A percentile compares a stretch with the other conserved stretches of the same genome.
Evolutionary conservation across 1,140 invertebrate genomes (phyloP).

Genomic region (Nasonia longicornis): DNA sequence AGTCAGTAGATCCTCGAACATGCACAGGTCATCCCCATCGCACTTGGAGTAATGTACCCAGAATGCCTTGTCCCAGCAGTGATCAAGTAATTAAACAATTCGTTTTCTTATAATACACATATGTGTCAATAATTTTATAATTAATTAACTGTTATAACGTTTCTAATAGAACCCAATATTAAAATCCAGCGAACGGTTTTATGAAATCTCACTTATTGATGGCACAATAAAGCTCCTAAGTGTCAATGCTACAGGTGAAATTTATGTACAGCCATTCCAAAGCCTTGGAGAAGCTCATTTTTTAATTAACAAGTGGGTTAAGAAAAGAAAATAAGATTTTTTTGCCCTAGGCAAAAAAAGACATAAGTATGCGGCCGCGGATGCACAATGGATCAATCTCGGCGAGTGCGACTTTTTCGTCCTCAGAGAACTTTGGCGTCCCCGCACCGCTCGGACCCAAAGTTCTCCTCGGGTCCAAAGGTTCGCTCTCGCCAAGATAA

Average conservation of each 20-base stretch:
- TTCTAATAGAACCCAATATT: conserved; percentile 58
- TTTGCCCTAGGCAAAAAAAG: too few species aligned
- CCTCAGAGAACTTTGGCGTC: too few species aligned
- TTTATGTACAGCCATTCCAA: conserved; percentile 66
- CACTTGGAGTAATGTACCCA: conserved; percentile 63
- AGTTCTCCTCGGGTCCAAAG: too few species aligned
- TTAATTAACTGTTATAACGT: background rate
- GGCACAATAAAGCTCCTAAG: conserved; percentile 54
- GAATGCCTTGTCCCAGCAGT: conserved; percentile 60
- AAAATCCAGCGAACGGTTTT: conserved; percentile 65
- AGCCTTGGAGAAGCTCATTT: conserved; percentile 65
- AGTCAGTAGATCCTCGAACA: conserved; percentile 62
- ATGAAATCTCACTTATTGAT: conserved; percentile 52
- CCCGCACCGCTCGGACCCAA: too few species aligned
- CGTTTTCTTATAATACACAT: background rate
- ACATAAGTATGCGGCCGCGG: too few species aligned
- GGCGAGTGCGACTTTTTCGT: too few species aligned
- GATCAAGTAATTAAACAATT: conserved; percentile 56
- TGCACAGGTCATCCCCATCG: conserved; percentile 59
- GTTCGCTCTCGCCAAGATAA: too few species aligned
- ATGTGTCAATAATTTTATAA: background rate
- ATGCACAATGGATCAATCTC: too few species aligned
- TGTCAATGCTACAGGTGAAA: conserved; percentile 63
- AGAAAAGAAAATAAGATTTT: background rate
- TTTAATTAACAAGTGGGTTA: conserved; percentile 57